Percentiles rank a stretch among this genome's conserved stretches.
These are phyloP conservation scores for Indri indri DNA, from an alignment of 2,113 vertebrate genomes.

Conservation along the genomic window DNA sequence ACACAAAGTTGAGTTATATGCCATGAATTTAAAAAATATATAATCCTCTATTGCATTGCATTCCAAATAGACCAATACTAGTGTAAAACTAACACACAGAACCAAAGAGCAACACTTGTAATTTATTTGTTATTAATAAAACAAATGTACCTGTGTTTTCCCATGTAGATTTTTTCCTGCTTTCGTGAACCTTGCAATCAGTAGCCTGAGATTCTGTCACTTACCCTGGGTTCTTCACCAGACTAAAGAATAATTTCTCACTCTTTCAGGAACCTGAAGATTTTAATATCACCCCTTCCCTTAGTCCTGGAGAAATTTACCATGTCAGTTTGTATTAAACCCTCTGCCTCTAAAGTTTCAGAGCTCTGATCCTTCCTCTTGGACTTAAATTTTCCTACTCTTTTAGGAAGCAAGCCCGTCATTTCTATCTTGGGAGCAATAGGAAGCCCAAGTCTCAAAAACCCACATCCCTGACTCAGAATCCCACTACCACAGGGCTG, in stretches of 20 bases:
- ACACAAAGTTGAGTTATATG: neutral
- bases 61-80: neutral
- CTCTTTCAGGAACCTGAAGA: neutral
- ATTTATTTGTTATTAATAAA: conserved; percentile 13
- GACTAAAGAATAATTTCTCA: neutral
- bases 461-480: neutral
- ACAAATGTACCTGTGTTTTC: neutral
- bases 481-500: neutral
- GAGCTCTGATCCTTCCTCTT: neutral
- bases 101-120: neutral
- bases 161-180: neutral
- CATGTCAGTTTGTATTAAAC: neutral
- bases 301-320: neutral
- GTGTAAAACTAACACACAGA: neutral
- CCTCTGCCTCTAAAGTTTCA: neutral
- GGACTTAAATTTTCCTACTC: neutral
- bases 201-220: neutral
- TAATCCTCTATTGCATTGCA: neutral
- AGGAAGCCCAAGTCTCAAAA: too few species aligned
- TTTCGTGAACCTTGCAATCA: neutral
- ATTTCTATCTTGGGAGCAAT: neutral
- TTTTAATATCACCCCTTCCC: neutral
- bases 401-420: neutral
- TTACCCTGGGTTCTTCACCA: neutral
- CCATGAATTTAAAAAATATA: neutral